phyloP scores from a whole-genome alignment of 2,888 invertebrate genomes.

The Ganaspis brasiliensis region DNA sequence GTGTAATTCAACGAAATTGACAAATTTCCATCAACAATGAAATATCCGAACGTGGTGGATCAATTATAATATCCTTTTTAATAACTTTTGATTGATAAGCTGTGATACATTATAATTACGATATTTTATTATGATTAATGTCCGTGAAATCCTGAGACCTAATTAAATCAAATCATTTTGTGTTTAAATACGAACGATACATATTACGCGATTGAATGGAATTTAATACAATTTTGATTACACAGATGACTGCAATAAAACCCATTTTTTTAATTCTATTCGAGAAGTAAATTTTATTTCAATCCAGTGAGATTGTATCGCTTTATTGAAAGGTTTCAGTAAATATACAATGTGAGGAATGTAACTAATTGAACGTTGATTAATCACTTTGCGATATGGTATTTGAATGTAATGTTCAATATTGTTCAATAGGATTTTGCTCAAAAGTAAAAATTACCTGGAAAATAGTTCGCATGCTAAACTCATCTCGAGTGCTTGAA shows the following conservation, averaged over 20 bases:
- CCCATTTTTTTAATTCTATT: not conserved
- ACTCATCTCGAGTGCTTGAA: not conserved
- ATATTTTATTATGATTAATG: not conserved
- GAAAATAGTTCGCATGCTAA: conserved; percentile 16
- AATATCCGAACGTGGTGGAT: too few species aligned
- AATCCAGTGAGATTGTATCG: not conserved
- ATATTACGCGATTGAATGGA: not conserved
- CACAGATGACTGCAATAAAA: not conserved
- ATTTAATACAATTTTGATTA: not conserved
- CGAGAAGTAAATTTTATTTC: not conserved
- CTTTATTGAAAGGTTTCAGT: not conserved
- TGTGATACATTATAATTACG: not conserved
- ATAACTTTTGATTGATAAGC: not conserved
- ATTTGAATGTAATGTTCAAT: conserved; percentile 24
- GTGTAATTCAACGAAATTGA: too few species aligned
- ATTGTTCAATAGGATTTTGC: not conserved
- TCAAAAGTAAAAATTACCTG: not conserved
- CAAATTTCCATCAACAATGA: too few species aligned
- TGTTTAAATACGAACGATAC: too few species aligned
- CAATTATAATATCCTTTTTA: too few species aligned
- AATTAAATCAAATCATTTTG: too few species aligned
- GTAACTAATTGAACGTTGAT: conserved; percentile 3
- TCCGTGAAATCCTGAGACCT: too few species aligned
- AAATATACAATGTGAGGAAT: conserved; percentile 20
- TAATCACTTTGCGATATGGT: conserved; percentile 16